Base-by-base conservation (phyloP, 2,888 invertebrate species). In the Ectobius pallidus region DNA sequence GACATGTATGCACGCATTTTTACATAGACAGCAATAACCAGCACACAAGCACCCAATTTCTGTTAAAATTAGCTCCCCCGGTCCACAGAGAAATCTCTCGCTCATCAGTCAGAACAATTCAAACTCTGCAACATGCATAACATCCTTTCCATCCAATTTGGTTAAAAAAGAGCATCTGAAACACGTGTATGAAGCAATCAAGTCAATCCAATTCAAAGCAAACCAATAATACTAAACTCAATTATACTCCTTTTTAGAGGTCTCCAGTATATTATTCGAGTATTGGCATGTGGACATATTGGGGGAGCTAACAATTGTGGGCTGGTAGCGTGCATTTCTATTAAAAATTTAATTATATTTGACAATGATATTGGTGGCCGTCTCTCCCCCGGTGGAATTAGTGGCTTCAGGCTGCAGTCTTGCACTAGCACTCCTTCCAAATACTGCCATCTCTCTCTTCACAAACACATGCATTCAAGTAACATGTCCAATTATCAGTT, bases 221-320 rank as follows among this genome's bases (percentile, higher is more conserved):
- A n/a, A n/a, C n/a, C n/a, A n/a, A n/a, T n/a, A n/a, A n/a, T n/a
- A n/a, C n/a, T n/a, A n/a, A n/a, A n/a, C n/a, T 34, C 7, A 34
- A 55, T 25, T 55, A 55, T 25, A 55, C 55, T 55, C 55, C 55
- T 22, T 55, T n/a, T 55, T 27, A 55, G 55, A 55, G 55, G 55
- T 55, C 55, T 55, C 55, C 55, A 55, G 55, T 55, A 27, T 55
- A 27, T 25, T 22, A 3, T 4, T 25, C 27, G 55, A 55, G 27
- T 22, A 25, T 27, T 55, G 55, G 55, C 7, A 14, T 55, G 55
- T 11, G 27, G 55, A 55, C 55, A 55, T 25, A 18, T 22, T 18
- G 25, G 55, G 55, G 55, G 55, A 55, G 55, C 55, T 55, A 25
- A 2, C 4, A 14, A 4, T 11, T 11, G 6, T 4, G 1, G 22